phyloP scores from a whole-genome alignment of 2,888 invertebrate genomes.

The Petrophora chlorosata region DNA sequence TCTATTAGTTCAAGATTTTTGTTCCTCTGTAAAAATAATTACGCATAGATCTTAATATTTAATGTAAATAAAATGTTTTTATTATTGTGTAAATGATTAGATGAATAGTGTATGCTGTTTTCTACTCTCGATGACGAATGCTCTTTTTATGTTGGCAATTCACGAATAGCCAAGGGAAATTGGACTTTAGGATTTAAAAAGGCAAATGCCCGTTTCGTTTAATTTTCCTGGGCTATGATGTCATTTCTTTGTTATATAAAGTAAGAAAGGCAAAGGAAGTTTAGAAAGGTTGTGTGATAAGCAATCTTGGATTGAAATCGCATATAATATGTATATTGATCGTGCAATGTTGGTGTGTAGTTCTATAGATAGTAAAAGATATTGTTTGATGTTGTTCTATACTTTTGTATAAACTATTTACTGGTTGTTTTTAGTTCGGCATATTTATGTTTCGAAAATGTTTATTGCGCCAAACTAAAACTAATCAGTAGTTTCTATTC shows the following conservation, averaged over 20 bases:
- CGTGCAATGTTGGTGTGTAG: constrained; percentile 74
- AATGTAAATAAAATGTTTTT: constrained; percentile 82
- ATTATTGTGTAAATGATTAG: constrained; percentile 78
- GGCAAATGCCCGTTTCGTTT: too few relatives aligned
- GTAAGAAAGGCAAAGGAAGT: too few relatives aligned
- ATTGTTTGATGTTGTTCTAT: constrained; percentile 26
- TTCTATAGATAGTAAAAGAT: constrained; percentile 47
- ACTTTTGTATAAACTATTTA: constrained; percentile 28
- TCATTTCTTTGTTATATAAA: too few relatives aligned
- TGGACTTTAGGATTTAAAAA: too few relatives aligned
- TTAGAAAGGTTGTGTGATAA: constrained; percentile 41
- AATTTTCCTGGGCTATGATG: too few relatives aligned
- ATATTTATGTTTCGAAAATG: background rate
- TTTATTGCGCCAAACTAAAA: background rate
- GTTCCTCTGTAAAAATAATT: constrained; percentile 80
- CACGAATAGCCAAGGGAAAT: background rate
- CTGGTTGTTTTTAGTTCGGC: constrained; percentile 7
- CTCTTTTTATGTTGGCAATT: constrained; percentile 21
- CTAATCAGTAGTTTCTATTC: background rate
- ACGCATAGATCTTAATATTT: constrained; percentile 70
- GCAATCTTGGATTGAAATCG: constrained; percentile 44
- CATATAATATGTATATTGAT: constrained; percentile 60
- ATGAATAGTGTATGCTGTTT: constrained; percentile 54
- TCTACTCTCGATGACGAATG: constrained; percentile 63
- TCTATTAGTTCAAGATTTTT: constrained; percentile 77